These are phyloP conservation scores for Caiman crocodilus DNA, from an alignment of 2,797 vertebrate genomes.

Conservation along the genomic window DNA sequence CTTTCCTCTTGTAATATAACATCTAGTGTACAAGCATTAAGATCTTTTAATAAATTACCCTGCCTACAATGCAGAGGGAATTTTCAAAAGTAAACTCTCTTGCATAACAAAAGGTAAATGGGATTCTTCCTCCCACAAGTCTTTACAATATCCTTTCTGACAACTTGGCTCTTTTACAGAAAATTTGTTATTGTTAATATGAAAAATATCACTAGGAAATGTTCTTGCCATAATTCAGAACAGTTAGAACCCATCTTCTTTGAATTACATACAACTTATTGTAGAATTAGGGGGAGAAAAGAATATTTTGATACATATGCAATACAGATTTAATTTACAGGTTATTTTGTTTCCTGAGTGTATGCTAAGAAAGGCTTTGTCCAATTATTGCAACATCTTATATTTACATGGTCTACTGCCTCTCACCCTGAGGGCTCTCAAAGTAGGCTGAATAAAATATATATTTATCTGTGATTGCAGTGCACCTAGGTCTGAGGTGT, in stretches of 20 bases:
- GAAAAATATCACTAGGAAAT: neutral
- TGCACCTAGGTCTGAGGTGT: neutral
- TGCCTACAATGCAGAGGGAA: neutral
- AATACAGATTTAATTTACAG: neutral
- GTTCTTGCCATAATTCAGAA: neutral
- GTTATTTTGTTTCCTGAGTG: neutral
- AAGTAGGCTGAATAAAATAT: neutral
- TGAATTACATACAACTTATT: neutral
- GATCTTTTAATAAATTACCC: slow-evolving; percentile 52
- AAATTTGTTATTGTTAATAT: neutral
- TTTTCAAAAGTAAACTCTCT: slow-evolving; percentile 37
- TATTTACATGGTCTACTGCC: neutral
- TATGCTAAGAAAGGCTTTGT: neutral
- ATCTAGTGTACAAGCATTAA: slow-evolving; percentile 34
- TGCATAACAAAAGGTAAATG: neutral
- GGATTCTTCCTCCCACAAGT: neutral
- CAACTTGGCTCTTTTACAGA: neutral
- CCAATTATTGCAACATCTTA: neutral
- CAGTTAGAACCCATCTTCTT: neutral
- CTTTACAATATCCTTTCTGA: neutral
- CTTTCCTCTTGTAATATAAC: slow-evolving; percentile 56
- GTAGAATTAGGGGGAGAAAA: neutral
- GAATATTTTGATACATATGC: neutral
- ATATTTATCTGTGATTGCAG: neutral
- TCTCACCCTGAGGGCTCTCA: neutral